Percentiles rank a stretch among this genome's conserved stretches.
Conservation (phyloP, 2,888 invertebrate genomes). For the Pseudoips prasinana region DNA sequence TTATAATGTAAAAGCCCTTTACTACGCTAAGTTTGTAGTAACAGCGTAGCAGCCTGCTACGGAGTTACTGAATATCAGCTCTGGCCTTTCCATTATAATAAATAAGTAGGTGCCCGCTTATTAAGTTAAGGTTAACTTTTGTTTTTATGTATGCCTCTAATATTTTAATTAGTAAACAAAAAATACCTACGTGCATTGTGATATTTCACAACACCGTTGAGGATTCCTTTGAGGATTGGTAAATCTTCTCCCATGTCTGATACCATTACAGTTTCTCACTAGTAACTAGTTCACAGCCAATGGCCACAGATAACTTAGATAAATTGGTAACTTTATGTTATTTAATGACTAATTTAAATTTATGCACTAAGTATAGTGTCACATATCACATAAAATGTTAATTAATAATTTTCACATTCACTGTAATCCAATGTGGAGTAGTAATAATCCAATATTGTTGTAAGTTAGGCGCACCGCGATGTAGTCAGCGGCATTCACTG, state of each 20-base stretch:
- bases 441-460: constrained; percentile 59
- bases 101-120: too few relatives aligned
- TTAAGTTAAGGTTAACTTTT: too few relatives aligned
- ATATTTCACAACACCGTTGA: constrained; percentile 94
- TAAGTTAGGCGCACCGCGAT: constrained; percentile 47
- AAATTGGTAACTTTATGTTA: constrained; percentile 69
- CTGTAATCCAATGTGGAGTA: constrained; percentile 68
- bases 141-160: too few relatives aligned
- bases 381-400: constrained; percentile 55
- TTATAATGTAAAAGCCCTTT: too few relatives aligned
- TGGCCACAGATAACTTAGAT: constrained; percentile 68
- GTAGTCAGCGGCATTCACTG: constrained; percentile 50
- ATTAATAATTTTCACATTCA: constrained; percentile 54
- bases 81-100: too few relatives aligned
- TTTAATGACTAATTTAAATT: constrained; percentile 51
- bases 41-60: constrained; percentile 24
- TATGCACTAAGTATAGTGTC: constrained; percentile 55
- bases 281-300: constrained; percentile 77
- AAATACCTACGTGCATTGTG: constrained; percentile 95
- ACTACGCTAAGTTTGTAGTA: too few relatives aligned
- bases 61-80: constrained; percentile 5
- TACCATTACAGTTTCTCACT: constrained; percentile 74
- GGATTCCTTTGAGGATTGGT: constrained; percentile 94
- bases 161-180: constrained; percentile 14
- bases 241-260: constrained; percentile 92